Evolutionary conservation across 2,888 invertebrate genomes (phyloP), one percentile per base, ranked within the genome.

Genomic region (Lycia hirtaria): DNA sequence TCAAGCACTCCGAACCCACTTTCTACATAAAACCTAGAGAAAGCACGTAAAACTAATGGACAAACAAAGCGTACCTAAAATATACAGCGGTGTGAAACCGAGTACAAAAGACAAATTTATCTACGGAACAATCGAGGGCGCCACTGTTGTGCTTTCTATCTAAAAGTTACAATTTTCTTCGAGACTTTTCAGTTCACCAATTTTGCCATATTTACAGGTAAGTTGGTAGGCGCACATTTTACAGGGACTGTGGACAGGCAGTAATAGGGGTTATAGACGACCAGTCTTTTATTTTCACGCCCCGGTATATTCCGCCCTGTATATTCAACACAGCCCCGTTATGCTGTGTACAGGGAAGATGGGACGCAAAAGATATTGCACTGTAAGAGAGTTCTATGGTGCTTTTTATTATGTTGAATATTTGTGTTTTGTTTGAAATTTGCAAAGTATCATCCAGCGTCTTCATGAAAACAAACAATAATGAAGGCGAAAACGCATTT

Each of bases 21-120:
- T 6, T 12, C 22, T 22, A 14, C 15, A n/a, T 10, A 26, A 22
- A 41, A 26, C 10, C 26, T 41, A 41, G 17, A 22, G 9, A 20
- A 33, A 33, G 22, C 22, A 45, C 32, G 22, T 35, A 33, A 24
- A 47, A 43, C 37, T 33, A 56, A 56, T 24, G 28, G 24, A 12
- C 38, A 56, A 56, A 56, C 56, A 56, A 56, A 51, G 28, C 45
- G 56, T 45, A 45, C 47, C 22, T 51, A 47, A 51, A 56, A 41
- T 56, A 56, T 56, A 51, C 51, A 56, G 38, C 49, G 6, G 30
- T 6, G 22, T 17, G 38, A 15, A 20, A 40, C 19, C 26, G 22
- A 51, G 50, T 40, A 40, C 22, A 22, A 4, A 15, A 15, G 6
- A 41, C 41, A 10, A 24, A 15, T 1, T 26, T 41, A 24, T 7